Evolutionary conservation across 2,888 invertebrate genomes (phyloP).

Genomic region (Aspidiotus destructor): DNA sequence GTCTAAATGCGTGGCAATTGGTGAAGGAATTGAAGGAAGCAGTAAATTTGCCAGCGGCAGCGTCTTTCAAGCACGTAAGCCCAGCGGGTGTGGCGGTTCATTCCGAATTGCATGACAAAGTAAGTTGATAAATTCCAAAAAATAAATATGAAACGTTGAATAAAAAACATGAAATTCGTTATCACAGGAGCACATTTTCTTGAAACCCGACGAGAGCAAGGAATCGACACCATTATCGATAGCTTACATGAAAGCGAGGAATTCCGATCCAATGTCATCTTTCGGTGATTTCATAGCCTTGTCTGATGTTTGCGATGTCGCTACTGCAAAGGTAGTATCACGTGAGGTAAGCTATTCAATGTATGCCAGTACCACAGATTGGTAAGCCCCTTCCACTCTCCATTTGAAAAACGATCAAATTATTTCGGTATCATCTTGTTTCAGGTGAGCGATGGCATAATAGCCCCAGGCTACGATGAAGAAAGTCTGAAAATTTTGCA

Average conservation of each 20-base stretch:
- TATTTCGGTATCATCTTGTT: background rate
- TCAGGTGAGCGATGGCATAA: constrained; percentile 95
- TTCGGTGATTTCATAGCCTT: constrained; percentile 96
- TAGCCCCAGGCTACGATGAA: constrained; percentile 81
- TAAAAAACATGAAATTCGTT: background rate
- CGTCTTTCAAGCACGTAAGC: constrained; percentile 97
- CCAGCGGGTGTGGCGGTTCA: constrained; percentile 82
- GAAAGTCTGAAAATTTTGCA: constrained; percentile 76
- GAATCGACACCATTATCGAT: constrained; percentile 69
- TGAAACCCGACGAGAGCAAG: constrained; percentile 75
- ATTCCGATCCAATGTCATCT: constrained; percentile 97
- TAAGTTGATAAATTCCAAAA: constrained; percentile 9
- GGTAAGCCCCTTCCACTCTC: too few species aligned
- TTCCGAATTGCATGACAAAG: constrained; percentile 41
- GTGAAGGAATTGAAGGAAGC: constrained; percentile 77
- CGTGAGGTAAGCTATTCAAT: constrained; percentile 46
- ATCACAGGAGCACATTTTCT: constrained; percentile 72
- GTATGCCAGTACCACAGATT: too few species aligned
- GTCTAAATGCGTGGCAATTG: constrained; percentile 93
- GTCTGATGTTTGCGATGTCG: constrained; percentile 79
- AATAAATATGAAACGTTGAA: background rate
- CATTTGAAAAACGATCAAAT: too few species aligned
- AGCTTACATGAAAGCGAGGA: constrained; percentile 92
- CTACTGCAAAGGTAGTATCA: constrained; percentile 86
- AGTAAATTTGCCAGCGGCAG: constrained; percentile 75